phyloP scores from a whole-genome alignment of 1,140 invertebrate species.

The Aphaenogaster rudis region DNA sequence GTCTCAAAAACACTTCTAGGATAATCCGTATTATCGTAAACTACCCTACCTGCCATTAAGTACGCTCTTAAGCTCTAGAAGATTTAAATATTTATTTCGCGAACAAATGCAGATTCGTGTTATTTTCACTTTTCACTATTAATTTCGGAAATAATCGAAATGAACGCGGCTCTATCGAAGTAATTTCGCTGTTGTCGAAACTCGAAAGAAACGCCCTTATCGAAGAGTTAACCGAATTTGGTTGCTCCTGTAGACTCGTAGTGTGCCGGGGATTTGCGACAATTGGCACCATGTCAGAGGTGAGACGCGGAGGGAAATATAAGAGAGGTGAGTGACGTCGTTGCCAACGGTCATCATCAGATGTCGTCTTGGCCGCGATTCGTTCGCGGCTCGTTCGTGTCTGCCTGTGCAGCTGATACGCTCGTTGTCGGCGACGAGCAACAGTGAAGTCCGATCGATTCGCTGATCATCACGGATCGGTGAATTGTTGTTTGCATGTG shows the following conservation, averaged over 20 bases:
- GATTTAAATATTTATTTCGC: not conserved
- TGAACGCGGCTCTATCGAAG: not conserved
- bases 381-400: slow-evolving; percentile 38
- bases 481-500: slow-evolving; percentile 5
- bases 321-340: slow-evolving; percentile 59
- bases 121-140: not conserved
- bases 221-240: slow-evolving; percentile 42
- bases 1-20: not conserved
- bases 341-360: slow-evolving; percentile 61
- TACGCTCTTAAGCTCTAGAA: not conserved
- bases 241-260: slow-evolving; percentile 44
- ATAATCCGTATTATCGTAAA: not conserved
- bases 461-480: slow-evolving; percentile 11
- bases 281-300: slow-evolving; percentile 68
- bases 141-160: not conserved
- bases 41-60: not conserved
- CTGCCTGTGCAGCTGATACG: slow-evolving; percentile 32
- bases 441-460: slow-evolving; percentile 12
- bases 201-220: not conserved
- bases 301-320: slow-evolving; percentile 42
- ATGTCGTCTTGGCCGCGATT: slow-evolving; percentile 57
- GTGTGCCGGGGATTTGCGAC: slow-evolving; percentile 40
- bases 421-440: slow-evolving; percentile 1
- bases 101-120: not conserved
- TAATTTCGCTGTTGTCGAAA: not conserved